Base-by-base conservation (phyloP, 2,888 invertebrate genomes). In the Harpalus rufipes region DNA sequence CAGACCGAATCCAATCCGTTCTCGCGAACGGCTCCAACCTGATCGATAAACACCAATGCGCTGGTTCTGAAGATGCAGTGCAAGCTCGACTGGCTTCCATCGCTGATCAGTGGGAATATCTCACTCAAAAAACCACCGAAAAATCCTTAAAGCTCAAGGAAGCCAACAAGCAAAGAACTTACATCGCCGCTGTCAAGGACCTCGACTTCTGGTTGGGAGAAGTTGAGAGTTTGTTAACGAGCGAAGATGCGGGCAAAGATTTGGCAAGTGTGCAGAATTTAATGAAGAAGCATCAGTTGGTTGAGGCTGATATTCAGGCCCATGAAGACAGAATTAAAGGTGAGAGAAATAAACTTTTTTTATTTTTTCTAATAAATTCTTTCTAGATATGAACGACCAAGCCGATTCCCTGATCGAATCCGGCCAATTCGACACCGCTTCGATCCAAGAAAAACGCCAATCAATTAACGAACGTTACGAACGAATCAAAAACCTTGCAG, bases 121-220 rank as follows among this genome's bases (percentile, higher is more conserved):
- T 99, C 59, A 99, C 99, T 0, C 97, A 97, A 90, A 99, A 99
- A 92, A 98, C 99, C 0, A 97, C 97, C 0, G 99, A 99, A 92
- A 99, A 99, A 92, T 98, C 98, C 1, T 94, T 99, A 89, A 98
- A 99, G 91, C 93, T 99, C 89, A 99, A 99, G 92, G 99, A 99
- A 91, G 99, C 99, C 80, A 99, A 99, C 92, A 98, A 99, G 90
- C 99, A 99, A 91, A 95, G 99, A 87, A 98, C 98, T 0, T 99
- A 99, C 93, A 99, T 99, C 92, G 99, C 99, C 85, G 99, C 98
- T 56, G 99, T 99, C 86, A 99, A 99, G 92, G 99, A 99, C 92
- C 94, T 99, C 87, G 99, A 99, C 92, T 99, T 99, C 93, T 99
- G 99, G 99, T 95, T 99, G 84, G 99, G 99, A 88, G 99, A 99